Base-by-base conservation (phyloP, 2,113 vertebrate species). In the Aptenodytes forsteri region DNA sequence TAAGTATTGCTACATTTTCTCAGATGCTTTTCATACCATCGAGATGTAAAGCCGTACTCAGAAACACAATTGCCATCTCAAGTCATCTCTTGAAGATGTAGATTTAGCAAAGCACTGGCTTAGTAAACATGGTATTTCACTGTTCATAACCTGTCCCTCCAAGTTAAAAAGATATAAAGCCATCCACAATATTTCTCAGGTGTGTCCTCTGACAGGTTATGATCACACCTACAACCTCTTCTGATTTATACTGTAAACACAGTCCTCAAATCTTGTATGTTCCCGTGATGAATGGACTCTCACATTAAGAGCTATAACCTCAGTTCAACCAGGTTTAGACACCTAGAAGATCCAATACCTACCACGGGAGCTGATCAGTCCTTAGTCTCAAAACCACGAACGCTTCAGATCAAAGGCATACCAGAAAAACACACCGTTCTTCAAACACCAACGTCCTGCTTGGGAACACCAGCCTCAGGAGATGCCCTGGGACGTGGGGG, bases 391-490 rank as follows among this genome's bases (percentile, higher is more conserved):
- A 32, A 86, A 10, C 46, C 77, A 62, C 11, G n/a, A 82, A 30
- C n/a, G 20, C 50, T 36, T 55, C 16, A 16, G 20, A 44, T 4
- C 66, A 11, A 59, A 58, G 30, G 16, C 42, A n/a, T 3, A 15
- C 26, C 76, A 40, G 54, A 18, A 21, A 49, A 70, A 16, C 5
- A 3, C 0, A 11, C 4, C 0, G 0, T 5, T 10, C 71, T 13
- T 21, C 59, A 22, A 47, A 49, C 69, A 18, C 12, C 29, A 2
- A 0, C 0, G 4, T 25, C 38, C 85, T 59, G 46, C 89, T 73
- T 3, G 4, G 52, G 40, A 58, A 3, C 54, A 40, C 1, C 54
- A 59, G 29, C 21, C 56, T 32, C 38, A 34, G 89, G 59, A 88
- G 67, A 34, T 6, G 17, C 5, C 50, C 32, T 38, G 54, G 21